A percentile compares a stretch with the other conserved stretches of the same genome.
Conservation (phyloP, 2,797 vertebrate species). For the Pogonophryne albipinna region DNA sequence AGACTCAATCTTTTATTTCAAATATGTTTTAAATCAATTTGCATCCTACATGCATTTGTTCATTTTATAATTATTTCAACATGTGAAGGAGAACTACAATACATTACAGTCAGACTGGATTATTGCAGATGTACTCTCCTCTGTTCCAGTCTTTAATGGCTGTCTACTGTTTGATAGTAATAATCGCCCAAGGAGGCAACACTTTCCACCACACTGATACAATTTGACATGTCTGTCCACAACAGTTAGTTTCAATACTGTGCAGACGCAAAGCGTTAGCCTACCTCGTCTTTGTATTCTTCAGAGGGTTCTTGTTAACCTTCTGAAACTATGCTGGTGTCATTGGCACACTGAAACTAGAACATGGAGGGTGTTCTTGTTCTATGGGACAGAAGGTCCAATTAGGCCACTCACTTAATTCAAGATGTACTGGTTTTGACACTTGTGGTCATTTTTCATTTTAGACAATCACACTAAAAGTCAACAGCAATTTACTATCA, state of each 20-base stretch:
- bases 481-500: no score
- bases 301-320: not conserved
- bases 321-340: not conserved
- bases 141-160: not conserved
- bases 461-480: no score
- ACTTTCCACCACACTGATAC: not conserved
- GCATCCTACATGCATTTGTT: slow-evolving; percentile 5
- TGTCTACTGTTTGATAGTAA: slow-evolving; percentile 31
- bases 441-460: no score
- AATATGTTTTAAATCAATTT: not conserved
- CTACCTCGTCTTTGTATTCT: not conserved
- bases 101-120: not conserved
- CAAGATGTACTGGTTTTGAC: no score
- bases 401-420: no score
- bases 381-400: not conserved
- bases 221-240: not conserved
- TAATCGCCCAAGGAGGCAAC: slow-evolving; percentile 14
- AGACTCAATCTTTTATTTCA: not conserved
- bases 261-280: not conserved
- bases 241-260: slow-evolving; percentile 10
- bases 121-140: slow-evolving; percentile 22
- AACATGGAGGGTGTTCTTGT: not conserved
- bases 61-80: slow-evolving; percentile 19
- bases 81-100: slow-evolving; percentile 1
- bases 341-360: not conserved